Percentiles rank a stretch among this genome's conserved stretches.
phyloP scores from a whole-genome alignment of 53 echinoderm and acorn worm genomes.

The Patiria pectinifera region DNA sequence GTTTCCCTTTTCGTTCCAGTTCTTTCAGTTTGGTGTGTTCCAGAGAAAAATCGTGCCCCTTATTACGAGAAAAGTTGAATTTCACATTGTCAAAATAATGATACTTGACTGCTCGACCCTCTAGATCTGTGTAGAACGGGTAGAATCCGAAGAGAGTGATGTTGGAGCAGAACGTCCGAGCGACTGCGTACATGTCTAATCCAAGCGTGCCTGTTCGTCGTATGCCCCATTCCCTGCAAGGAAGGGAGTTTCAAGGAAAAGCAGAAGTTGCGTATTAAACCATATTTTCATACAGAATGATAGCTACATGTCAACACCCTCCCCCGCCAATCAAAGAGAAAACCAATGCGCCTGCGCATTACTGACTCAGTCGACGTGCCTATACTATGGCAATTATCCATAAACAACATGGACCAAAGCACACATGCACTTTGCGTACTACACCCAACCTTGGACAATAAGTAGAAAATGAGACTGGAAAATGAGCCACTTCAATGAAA shows the following conservation, averaged over 20 bases:
- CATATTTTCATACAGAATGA: no score
- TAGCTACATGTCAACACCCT: no score
- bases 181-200: conserved; percentile 69
- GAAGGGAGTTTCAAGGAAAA: neutral
- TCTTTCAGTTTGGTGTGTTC: conserved; percentile 31
- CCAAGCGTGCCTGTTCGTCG: conserved; percentile 65
- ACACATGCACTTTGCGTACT: no score
- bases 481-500: no score
- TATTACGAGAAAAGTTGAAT: conserved; percentile 46
- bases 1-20: neutral
- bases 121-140: conserved; percentile 50
- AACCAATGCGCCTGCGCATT: no score
- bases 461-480: no score
- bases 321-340: no score
- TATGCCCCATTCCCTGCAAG: conserved; percentile 43
- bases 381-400: no score
- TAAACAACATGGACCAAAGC: no score
- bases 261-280: neutral
- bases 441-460: no score
- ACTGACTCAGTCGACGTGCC: no score
- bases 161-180: conserved; percentile 76
- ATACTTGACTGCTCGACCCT: conserved; percentile 43
- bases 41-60: conserved; percentile 42
- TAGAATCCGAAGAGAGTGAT: conserved; percentile 78
- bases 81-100: conserved; percentile 71